phyloP scores from a whole-genome alignment of 2,888 invertebrate genomes.

The Hirtodrosophila confusa region DNA sequence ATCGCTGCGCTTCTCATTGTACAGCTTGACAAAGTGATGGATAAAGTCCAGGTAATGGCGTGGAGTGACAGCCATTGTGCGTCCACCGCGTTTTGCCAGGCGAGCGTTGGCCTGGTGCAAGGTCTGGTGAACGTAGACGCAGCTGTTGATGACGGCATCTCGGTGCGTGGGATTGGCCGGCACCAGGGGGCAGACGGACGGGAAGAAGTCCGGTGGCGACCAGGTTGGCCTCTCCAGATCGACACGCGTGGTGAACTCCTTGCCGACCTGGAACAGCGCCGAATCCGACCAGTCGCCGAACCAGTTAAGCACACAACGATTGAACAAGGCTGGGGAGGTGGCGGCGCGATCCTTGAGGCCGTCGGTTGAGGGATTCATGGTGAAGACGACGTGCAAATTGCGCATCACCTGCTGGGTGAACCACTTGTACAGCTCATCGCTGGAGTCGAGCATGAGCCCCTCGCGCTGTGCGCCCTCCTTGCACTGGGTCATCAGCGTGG shows the following conservation, averaged over 20 bases:
- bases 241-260: constrained; percentile 97
- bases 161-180: constrained; percentile 92
- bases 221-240: constrained; percentile 96
- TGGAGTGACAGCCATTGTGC: constrained; percentile 99
- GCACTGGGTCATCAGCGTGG: constrained; percentile 99
- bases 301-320: constrained; percentile 99
- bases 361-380: constrained; percentile 99
- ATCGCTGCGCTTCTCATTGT: constrained; percentile 98
- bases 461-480: constrained; percentile 99
- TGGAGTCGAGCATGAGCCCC: constrained; percentile 98
- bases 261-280: constrained; percentile 96
- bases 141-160: constrained; percentile 99
- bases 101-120: constrained; percentile 97
- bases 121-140: constrained; percentile 99
- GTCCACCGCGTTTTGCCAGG: constrained; percentile 94
- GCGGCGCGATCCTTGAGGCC: constrained; percentile 99
- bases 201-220: constrained; percentile 95
- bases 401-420: constrained; percentile 99
- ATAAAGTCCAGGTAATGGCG: constrained; percentile 99
- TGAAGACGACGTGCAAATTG: constrained; percentile 99
- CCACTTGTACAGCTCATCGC: constrained; percentile 99
- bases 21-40: constrained; percentile 98
- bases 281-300: constrained; percentile 99
- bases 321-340: constrained; percentile 99
- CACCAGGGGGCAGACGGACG: constrained; percentile 92